These are phyloP conservation scores for Epirrhoe tristata DNA, from an alignment of 2,888 invertebrate genomes.

Conservation along the genomic window DNA sequence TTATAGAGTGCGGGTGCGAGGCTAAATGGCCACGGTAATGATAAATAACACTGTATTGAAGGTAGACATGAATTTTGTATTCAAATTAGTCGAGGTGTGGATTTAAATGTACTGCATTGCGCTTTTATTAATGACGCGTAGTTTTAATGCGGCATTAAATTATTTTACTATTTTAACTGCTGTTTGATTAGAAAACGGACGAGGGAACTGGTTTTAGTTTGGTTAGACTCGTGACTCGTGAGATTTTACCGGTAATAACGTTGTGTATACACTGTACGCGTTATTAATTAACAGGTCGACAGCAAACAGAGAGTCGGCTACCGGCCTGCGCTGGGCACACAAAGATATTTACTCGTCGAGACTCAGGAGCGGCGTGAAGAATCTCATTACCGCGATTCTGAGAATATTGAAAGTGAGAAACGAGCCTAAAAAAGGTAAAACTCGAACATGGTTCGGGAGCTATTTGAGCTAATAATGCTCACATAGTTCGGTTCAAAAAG, in stretches of 20 bases:
- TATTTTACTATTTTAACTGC: slow-evolving; percentile 37
- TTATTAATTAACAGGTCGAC: slow-evolving; percentile 86
- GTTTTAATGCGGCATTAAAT: slow-evolving; percentile 50
- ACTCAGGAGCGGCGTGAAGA: slow-evolving; percentile 77
- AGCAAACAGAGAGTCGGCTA: slow-evolving; percentile 82
- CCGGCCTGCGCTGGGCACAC: slow-evolving; percentile 80
- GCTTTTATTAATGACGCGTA: slow-evolving; percentile 65
- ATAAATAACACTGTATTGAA: slow-evolving; percentile 83
- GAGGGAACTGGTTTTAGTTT: slow-evolving; percentile 72
- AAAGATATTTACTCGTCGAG: slow-evolving; percentile 73
- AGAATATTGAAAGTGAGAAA: slow-evolving; percentile 83
- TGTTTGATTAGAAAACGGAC: slow-evolving; percentile 76
- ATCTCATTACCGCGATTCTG: slow-evolving; percentile 81
- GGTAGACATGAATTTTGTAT: slow-evolving; percentile 82
- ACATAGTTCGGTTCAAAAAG: slow-evolving; percentile 9
- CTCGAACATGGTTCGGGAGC: slow-evolving; percentile 34
- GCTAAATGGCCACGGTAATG: slow-evolving; percentile 82
- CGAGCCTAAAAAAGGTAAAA: slow-evolving; percentile 75
- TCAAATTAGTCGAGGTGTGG: slow-evolving; percentile 82
- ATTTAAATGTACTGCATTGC: slow-evolving; percentile 74
- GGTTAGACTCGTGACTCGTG: slow-evolving; percentile 80
- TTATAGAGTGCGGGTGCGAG: slow-evolving; percentile 79
- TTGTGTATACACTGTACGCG: slow-evolving; percentile 81
- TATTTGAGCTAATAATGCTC: slow-evolving; percentile 14
- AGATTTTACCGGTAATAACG: slow-evolving; percentile 85